Evolutionary conservation across 2,797 vertebrate species (phyloP).

Genomic region (Paguma larvata): DNA sequence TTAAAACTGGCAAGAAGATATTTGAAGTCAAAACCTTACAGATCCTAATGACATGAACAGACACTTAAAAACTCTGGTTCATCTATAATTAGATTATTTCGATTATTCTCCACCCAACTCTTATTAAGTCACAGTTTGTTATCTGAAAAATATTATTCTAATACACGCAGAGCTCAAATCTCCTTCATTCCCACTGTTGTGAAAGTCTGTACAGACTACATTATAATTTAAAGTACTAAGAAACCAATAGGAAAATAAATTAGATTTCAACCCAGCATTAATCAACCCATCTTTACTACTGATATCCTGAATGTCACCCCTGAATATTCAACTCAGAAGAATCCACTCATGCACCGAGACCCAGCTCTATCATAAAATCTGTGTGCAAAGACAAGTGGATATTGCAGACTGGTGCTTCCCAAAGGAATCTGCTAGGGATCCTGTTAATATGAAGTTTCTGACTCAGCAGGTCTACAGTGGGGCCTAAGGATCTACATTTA

Average conservation of each 20-base stretch:
- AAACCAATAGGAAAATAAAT: neutral
- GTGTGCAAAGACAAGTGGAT: neutral
- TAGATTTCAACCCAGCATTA: neutral
- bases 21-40: constrained; percentile 72
- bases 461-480: neutral
- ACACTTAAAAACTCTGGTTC: constrained; percentile 67
- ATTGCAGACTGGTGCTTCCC: neutral
- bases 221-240: constrained; percentile 18
- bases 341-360: neutral
- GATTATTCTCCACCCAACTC: constrained; percentile 63
- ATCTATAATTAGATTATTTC: constrained; percentile 77
- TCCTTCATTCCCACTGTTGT: constrained; percentile 17
- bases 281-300: neutral
- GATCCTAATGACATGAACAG: constrained; percentile 68
- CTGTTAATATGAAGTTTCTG: neutral
- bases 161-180: constrained; percentile 42
- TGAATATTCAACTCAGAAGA: constrained; percentile 54
- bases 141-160: constrained; percentile 80
- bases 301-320: neutral
- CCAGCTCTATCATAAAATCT: neutral
- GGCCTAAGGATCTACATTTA: neutral
- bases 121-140: constrained; percentile 61
- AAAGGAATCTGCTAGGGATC: neutral
- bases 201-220: constrained; percentile 40
- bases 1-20: constrained; percentile 75